Base-by-base conservation (phyloP, 2,797 vertebrate genomes). In the Sebastes steindachneri region DNA sequence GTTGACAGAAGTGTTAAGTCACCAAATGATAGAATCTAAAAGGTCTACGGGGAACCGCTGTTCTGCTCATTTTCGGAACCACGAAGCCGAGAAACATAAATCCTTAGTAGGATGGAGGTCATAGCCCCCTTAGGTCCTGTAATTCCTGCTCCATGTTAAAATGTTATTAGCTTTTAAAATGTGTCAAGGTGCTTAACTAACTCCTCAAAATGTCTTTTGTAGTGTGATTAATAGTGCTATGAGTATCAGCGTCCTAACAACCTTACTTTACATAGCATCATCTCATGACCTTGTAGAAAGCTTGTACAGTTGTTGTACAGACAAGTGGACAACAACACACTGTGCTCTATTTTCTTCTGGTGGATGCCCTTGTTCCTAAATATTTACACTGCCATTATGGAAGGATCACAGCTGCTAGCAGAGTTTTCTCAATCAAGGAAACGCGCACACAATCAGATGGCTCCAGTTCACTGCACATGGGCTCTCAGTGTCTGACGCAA, bases 401-500 rank as follows among this genome's bases (percentile, higher is more conserved):
- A 21, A 60, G 31, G 54, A 77, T 9, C 31, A 5, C 48, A 66
- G 76, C 73, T 62, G 23, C 60, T 55, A 25, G 25, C 31, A 12
- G 55, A 58, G 14, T 54, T 73, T 68, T 75, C 53, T 41, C 51
- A 51, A 9, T 67, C 55, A 62, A n/a, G 10, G 6, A 74, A 37
- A 59, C 23, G 4, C 19, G 0, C 65, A 2, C 55, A 74, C 65
- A 74, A n/a, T 69, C 35, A 66, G 65, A 62, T 55, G 53, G 59
- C 77, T 75, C 15, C 53, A 9, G 33, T 75, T 79, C 75, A 45
- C 66, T 29, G 53, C 78, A 79, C 72, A 60, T 62, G 77, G 53
- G 70, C 31, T 70, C 70, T 79, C 60, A 19, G 75, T 79, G 25
- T 86, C 45, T 68, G 55, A 73, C 57, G 71, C 82, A 68, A 81